phyloP scores from a whole-genome alignment of 1,140 invertebrate genomes.

The Tribolium madens region DNA sequence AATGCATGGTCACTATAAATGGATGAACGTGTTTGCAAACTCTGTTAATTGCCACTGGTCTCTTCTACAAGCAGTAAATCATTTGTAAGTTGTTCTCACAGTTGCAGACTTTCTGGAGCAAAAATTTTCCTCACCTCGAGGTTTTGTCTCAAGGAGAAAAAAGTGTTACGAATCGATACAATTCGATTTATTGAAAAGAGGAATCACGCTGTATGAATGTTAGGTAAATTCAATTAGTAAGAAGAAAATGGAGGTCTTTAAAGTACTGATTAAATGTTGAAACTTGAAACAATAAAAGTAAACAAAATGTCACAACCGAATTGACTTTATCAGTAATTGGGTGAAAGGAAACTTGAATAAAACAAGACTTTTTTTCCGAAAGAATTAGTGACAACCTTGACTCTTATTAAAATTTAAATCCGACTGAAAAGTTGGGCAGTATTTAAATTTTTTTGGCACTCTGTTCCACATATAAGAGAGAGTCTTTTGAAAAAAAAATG shows the following conservation, averaged over 20 bases:
- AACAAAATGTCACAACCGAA: too few relatives aligned
- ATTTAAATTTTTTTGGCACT: background rate
- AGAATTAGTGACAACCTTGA: background rate
- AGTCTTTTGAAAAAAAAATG: background rate
- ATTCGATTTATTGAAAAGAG: background rate
- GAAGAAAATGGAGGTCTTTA: background rate
- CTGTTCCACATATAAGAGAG: background rate
- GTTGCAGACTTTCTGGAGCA: background rate
- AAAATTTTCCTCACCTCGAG: background rate
- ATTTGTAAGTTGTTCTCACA: constrained; percentile 16
- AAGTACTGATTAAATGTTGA: background rate
- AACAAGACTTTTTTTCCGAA: background rate
- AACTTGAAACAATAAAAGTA: background rate
- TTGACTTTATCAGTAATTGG: constrained; percentile 1
- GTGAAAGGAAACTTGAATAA: constrained; percentile 13
- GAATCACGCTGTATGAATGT: background rate
- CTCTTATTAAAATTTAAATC: constrained; percentile 4
- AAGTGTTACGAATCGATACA: constrained; percentile 5
- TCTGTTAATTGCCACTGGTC: constrained; percentile 30
- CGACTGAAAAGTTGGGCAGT: background rate
- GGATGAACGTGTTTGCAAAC: constrained; percentile 22
- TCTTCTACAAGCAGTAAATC: constrained; percentile 10
- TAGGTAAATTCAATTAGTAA: too few relatives aligned
- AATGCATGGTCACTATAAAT: constrained; percentile 28
- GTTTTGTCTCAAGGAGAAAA: constrained; percentile 10